Conservation (phyloP, 2,797 vertebrate species). For the Oreochromis mossambicus region DNA sequence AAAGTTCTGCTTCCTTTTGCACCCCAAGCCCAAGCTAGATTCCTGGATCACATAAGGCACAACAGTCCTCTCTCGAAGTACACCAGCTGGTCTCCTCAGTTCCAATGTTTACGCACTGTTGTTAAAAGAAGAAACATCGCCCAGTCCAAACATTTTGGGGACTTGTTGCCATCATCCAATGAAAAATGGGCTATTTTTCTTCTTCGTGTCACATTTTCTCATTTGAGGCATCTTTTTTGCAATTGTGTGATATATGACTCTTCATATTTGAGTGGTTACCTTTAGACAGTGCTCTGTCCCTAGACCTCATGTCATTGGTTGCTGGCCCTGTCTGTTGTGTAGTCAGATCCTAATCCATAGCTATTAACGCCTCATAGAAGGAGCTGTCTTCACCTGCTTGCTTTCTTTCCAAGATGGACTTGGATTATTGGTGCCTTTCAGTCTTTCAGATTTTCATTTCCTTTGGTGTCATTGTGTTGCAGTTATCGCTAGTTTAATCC, state of each 20-base stretch:
- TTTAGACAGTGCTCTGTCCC: no score
- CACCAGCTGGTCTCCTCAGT: background rate
- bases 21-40: background rate
- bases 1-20: background rate
- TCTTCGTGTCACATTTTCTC: no score
- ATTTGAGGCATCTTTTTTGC: no score
- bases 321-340: background rate
- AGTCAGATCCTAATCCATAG: background rate
- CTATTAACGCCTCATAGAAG: background rate
- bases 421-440: background rate
- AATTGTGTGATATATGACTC: no score
- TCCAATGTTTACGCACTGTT: background rate
- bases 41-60: background rate
- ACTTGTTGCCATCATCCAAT: background rate
- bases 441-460: background rate
- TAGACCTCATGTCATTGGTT: background rate
- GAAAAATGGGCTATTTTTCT: background rate
- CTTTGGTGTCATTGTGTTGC: background rate
- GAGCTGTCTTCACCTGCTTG: background rate
- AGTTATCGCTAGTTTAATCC: background rate
- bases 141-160: background rate
- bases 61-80: background rate
- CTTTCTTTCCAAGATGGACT: background rate
- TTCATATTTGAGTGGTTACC: no score
- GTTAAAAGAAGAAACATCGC: background rate